A percentile compares a stretch with the other conserved stretches of the same genome.
phyloP scores from a whole-genome alignment of 2,797 vertebrate species.

The Trachops cirrhosus region DNA sequence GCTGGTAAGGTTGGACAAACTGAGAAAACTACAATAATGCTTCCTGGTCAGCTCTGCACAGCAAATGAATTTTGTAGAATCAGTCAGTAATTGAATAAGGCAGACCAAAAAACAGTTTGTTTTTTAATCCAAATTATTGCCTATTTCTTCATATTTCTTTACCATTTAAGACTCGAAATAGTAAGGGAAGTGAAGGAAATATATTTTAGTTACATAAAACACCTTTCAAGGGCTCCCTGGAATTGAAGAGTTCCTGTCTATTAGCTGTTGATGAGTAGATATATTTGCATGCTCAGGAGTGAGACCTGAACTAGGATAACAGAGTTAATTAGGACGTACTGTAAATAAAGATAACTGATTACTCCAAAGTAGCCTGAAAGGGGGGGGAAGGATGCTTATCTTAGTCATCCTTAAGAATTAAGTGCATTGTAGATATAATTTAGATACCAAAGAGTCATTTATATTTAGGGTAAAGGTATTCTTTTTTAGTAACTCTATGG shows the following conservation, averaged over 20 bases:
- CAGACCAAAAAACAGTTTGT: slow-evolving; percentile 12
- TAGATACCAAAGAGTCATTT: neutral
- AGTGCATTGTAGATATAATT: neutral
- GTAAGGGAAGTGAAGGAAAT: neutral
- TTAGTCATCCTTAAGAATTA: slow-evolving; percentile 30
- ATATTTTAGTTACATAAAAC: slow-evolving; percentile 14
- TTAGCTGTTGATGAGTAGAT: neutral
- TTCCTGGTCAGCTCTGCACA: neutral
- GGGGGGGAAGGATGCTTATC: neutral
- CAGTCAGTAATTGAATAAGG: slow-evolving; percentile 20
- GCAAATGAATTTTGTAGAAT: neutral
- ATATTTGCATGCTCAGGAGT: neutral
- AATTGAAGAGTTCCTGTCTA: neutral
- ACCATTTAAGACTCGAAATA: neutral
- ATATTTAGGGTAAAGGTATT: neutral
- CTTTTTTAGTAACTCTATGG: neutral
- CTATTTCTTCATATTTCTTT: slow-evolving; percentile 40
- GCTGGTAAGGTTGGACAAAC: neutral
- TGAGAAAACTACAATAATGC: slow-evolving; percentile 17
- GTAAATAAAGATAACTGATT: slow-evolving; percentile 1
- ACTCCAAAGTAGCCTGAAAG: neutral
- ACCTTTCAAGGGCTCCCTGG: neutral
- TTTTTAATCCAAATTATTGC: slow-evolving; percentile 14
- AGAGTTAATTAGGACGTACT: neutral
- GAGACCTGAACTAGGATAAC: neutral